phyloP scores from a whole-genome alignment of 2,113 vertebrate species.

The Aldabrachelys gigantea region DNA sequence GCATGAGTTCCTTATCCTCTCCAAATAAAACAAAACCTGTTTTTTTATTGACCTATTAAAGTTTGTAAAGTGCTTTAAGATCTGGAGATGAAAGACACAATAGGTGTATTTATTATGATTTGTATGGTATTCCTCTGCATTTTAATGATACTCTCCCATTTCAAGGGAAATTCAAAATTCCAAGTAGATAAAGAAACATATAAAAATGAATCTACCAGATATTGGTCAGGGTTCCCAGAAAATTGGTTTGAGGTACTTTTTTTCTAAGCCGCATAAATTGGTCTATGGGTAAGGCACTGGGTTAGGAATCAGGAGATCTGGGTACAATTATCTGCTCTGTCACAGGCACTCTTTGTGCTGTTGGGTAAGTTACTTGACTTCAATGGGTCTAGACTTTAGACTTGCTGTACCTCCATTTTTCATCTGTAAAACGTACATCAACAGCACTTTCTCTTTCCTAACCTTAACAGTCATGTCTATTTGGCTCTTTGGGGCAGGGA shows the following conservation, averaged over 20 bases:
- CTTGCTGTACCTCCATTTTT: neutral
- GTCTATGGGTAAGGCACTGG: neutral
- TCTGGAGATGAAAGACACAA: neutral
- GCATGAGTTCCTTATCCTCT: neutral
- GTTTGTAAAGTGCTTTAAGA: neutral
- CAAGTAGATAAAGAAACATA: neutral
- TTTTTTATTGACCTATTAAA: neutral
- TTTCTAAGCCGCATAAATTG: neutral
- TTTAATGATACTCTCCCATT: neutral
- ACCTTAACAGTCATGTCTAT: conserved; percentile 18
- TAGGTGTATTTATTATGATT: neutral
- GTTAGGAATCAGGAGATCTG: neutral
- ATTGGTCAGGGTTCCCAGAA: neutral
- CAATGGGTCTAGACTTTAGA: neutral
- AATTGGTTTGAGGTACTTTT: neutral
- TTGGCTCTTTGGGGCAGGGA: neutral
- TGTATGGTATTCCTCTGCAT: neutral
- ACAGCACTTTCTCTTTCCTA: neutral
- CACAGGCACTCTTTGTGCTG: neutral
- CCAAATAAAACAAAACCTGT: neutral
- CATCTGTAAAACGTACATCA: neutral
- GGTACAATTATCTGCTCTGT: neutral
- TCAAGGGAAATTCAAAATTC: neutral
- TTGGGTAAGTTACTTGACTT: neutral
- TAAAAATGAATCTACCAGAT: neutral